Base-by-base conservation (phyloP, 23 tunicate species). In the Styela clava region DNA sequence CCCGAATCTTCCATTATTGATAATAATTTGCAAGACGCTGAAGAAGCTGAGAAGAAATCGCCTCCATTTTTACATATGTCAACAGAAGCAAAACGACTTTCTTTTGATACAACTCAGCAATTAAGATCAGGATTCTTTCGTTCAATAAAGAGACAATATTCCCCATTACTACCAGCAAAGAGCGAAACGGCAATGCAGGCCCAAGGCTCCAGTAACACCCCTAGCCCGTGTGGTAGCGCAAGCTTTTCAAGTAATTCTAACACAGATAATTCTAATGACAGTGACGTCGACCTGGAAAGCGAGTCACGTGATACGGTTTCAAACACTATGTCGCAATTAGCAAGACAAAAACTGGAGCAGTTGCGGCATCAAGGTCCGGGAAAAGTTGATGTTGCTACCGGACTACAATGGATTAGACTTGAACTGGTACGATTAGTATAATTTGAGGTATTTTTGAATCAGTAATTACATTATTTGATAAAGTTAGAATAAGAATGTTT, bases 401-500 rank as follows among this genome's bases (percentile, higher is more conserved):
- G 93, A 21, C 69, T 93, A 62, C 93, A 87, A 64, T 93, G 89
- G 98, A 93, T 93, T 61, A 74, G 98, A 22, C 82, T 93, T 2
- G 98, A 93, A 81, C 78, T 93, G 80, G 97, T 92, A 74, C 81
- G 96, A 52, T n/a, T n/a, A n/a, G n/a, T n/a, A n/a, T n/a, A 19
- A 69, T n/a, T n/a, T n/a, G n/a, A n/a, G n/a, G n/a, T 61, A 61
- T 19, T n/a, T n/a, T n/a, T n/a, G n/a, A n/a, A n/a, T n/a, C n/a
- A n/a, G n/a, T n/a, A n/a, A n/a, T n/a, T n/a, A n/a, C n/a, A n/a
- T n/a, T n/a, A n/a, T n/a, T n/a, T n/a, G n/a, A n/a, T n/a, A n/a
- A n/a, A n/a, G n/a, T n/a, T n/a, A n/a, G n/a, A n/a, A n/a, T n/a
- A n/a, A n/a, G n/a, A n/a, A n/a, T n/a, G n/a, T n/a, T n/a, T n/a